phyloP scores from a whole-genome alignment of 2,888 invertebrate species.

The Dascillus cervinus region DNA sequence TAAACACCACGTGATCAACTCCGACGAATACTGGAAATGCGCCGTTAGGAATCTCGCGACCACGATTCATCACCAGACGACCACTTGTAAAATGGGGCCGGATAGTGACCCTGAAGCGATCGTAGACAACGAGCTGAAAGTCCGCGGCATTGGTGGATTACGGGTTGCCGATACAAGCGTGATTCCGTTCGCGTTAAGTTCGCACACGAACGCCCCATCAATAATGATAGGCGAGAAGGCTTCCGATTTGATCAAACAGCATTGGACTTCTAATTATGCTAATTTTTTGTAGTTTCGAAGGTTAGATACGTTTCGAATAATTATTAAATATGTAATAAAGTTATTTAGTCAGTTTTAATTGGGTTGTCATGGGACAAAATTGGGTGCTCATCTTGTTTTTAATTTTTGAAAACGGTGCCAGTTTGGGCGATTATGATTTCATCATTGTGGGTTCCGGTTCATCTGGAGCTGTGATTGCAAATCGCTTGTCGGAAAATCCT shows the following conservation, averaged over 20 bases:
- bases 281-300: too few species aligned
- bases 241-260: too few species aligned
- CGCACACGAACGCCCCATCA: constrained; percentile 62
- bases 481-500: constrained; percentile 61
- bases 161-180: constrained; percentile 64
- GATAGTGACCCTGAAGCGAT: constrained; percentile 53
- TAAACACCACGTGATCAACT: constrained; percentile 42
- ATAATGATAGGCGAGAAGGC: constrained; percentile 68
- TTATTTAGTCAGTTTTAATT: too few species aligned
- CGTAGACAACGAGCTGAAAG: constrained; percentile 55
- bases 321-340: too few species aligned
- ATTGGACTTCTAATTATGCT: too few species aligned
- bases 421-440: constrained; percentile 75
- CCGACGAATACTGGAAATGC: constrained; percentile 67
- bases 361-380: too few species aligned
- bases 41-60: constrained; percentile 40
- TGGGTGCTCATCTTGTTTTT: too few species aligned
- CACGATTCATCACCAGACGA: constrained; percentile 34
- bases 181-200: constrained; percentile 55
- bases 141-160: constrained; percentile 52
- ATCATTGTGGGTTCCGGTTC: constrained; percentile 71
- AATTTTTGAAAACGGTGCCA: too few species aligned
- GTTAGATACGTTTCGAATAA: too few species aligned
- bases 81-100: constrained; percentile 68
- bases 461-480: constrained; percentile 69